These are phyloP conservation scores for Odocoileus hemionus DNA, from an alignment of 2,113 vertebrate genomes.

Conservation along the genomic window DNA sequence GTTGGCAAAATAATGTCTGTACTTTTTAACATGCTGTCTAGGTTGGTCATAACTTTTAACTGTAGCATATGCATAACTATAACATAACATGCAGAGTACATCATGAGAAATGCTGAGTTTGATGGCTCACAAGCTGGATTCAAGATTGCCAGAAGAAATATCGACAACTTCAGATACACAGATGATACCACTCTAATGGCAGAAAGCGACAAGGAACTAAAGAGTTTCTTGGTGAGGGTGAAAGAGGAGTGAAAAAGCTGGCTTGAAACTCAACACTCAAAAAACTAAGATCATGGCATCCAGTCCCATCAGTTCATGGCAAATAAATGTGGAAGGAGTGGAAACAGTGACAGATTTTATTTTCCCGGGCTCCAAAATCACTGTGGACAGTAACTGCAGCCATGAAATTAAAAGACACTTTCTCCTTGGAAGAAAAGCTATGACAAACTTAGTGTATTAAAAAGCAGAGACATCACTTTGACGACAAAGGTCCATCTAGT, in stretches of 20 bases:
- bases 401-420: not conserved
- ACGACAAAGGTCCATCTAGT: not conserved
- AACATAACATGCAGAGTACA: not conserved
- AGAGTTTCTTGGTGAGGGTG: not conserved
- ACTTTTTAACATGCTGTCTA: not conserved
- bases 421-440: not conserved
- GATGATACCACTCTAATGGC: not conserved
- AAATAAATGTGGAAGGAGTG: not conserved
- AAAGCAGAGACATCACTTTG: not conserved
- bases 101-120: not conserved
- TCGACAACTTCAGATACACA: not conserved
- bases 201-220: not conserved
- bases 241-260: not conserved
- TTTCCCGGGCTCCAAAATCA: not conserved
- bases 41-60: not conserved
- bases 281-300: not conserved
- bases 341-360: not conserved
- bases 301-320: not conserved
- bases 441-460: not conserved
- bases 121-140: not conserved
- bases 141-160: not conserved
- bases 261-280: not conserved
- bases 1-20: not conserved
- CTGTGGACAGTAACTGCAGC: not conserved
- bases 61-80: not conserved